Conservation (phyloP, 2,888 invertebrate genomes). For the Epirrhoe alternata region DNA sequence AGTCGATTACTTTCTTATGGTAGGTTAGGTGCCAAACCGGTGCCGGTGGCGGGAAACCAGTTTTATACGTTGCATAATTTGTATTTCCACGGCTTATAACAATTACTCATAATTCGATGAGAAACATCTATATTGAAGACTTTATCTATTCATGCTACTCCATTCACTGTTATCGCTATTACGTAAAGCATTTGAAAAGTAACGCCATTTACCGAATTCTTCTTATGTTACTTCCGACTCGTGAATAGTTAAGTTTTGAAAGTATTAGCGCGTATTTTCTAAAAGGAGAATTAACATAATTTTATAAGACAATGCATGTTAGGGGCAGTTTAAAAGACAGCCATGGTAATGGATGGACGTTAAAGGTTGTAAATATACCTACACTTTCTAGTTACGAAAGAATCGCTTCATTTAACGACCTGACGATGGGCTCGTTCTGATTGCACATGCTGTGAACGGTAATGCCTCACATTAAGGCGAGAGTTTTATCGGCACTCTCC, state of each 20-base stretch:
- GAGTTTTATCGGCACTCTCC: constrained; percentile 45
- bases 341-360: constrained; percentile 30
- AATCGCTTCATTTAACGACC: constrained; percentile 70
- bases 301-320: constrained; percentile 32
- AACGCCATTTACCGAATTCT: constrained; percentile 54
- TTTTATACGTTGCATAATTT: constrained; percentile 52
- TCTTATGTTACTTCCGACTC: constrained; percentile 51
- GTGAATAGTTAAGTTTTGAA: constrained; percentile 34
- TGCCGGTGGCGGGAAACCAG: constrained; percentile 35
- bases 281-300: constrained; percentile 37
- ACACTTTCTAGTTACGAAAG: constrained; percentile 81
- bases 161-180: constrained; percentile 52
- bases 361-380: constrained; percentile 56
- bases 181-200: constrained; percentile 58
- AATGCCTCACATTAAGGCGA: constrained; percentile 63
- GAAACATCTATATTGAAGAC: constrained; percentile 36
- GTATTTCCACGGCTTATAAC: constrained; percentile 50
- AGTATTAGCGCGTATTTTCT: constrained; percentile 30
- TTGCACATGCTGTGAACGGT: constrained; percentile 52
- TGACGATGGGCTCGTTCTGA: constrained; percentile 68
- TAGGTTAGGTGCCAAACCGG: constrained; percentile 43
- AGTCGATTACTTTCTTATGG: constrained; percentile 46
- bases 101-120: constrained; percentile 39
- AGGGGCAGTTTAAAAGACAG: constrained; percentile 39
- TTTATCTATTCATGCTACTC: constrained; percentile 50